Evolutionary conservation across 2,113 vertebrate genomes (phyloP), one percentile per base, ranked within the genome.

Genomic region (Melanocharis versteri): DNA sequence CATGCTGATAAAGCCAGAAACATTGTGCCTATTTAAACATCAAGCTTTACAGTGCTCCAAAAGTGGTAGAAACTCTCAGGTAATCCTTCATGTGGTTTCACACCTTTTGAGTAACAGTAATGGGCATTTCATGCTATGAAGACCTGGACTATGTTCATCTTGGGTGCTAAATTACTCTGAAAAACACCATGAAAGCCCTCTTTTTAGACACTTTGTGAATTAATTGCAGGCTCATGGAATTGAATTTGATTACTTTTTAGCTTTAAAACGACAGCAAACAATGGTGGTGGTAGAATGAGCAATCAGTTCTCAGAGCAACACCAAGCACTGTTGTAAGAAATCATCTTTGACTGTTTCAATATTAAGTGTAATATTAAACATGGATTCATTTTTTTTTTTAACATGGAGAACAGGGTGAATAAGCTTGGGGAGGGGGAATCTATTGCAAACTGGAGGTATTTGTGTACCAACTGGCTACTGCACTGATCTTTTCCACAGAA

Each of bases 401-500:
- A 66, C 17, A 39, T 1, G 6, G 10, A 80, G 48, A 82, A 80
- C 12, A 37, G 11, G 18, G 18, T 53, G 24, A 87, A 80, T 24
- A 82, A 78, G 8, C 20, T 56, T 57, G 18, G 45, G 8, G 11
- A 13, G 5, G 5, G 6, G 8, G 24, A 27, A 57, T 42, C 40
- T 15, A 50, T 45, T 50, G 58, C 64, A 81, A 84, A 89, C 50
- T 66, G 35, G 24, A 85, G 44, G 61, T 40, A 94, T 83, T 82
- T 73, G 40, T 89, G 83, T 40, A 92, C 44, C 58, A 75, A 87
- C 54, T 69, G 53, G 39, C 37, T 84, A 71, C 40, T 13, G 35
- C 31, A 84, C 13, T 51, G 31, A 79, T 62, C 21, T 84, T 91
- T 95, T 94, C 78, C 65, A 69, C 61, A 60, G 61, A 97, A 96